Percentiles rank a stretch among this genome's conserved stretches.
Evolutionary conservation across 2,113 vertebrate species (phyloP).

Genomic region (Addax nasomaculatus): DNA sequence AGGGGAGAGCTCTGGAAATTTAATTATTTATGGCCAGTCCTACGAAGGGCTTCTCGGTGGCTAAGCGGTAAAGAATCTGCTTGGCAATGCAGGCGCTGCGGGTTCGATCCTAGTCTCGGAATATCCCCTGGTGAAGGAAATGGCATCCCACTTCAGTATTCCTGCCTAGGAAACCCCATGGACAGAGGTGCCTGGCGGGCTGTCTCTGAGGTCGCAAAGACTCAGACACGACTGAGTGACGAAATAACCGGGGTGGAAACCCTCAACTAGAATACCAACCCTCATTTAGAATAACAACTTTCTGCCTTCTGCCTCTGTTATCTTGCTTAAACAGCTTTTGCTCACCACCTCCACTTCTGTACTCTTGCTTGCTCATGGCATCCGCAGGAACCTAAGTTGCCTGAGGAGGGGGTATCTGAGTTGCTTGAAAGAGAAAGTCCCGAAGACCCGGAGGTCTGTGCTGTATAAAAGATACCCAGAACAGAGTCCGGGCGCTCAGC

Average conservation of each 20-base stretch:
- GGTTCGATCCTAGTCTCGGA: background rate
- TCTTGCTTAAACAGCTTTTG: too few species aligned
- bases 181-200: background rate
- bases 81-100: background rate
- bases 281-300: too few species aligned
- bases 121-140: background rate
- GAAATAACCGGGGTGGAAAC: background rate
- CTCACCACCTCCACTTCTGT: too few species aligned
- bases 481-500: background rate
- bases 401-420: too few species aligned
- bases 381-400: too few species aligned
- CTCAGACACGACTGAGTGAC: background rate
- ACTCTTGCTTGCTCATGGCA: too few species aligned
- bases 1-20: background rate
- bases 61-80: background rate
- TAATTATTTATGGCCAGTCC: background rate
- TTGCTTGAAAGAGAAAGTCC: too few species aligned
- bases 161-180: background rate
- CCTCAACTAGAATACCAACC: too few species aligned
- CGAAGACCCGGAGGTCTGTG: too few species aligned
- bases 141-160: background rate
- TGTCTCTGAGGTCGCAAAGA: background rate
- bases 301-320: too few species aligned
- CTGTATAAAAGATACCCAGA: background rate
- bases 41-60: background rate